Evolutionary conservation across 1,140 invertebrate species (phyloP), one percentile per base, ranked within the genome.

Genomic region (Formica exsecta): DNA sequence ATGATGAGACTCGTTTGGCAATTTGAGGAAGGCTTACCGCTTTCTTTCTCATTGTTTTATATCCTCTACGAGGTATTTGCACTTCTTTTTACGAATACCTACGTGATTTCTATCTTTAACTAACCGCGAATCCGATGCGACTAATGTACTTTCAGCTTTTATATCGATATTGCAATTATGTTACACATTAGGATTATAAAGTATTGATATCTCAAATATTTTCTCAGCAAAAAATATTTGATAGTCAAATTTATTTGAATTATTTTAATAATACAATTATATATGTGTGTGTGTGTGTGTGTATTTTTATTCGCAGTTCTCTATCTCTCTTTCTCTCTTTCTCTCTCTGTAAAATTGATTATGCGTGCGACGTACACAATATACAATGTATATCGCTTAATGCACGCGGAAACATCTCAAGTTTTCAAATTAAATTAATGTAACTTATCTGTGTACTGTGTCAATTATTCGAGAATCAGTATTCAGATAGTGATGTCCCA

Each of bases 41-140:
- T 75, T 75, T 22, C 32, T 74, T 62, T 54, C 16, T 51, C 13
- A 51, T 51, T 13, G 2, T 48, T 48, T 51, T 51, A 51, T 57
- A 36, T 57, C 32, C 8, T 83, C 25, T 48, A 25, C 29, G 25
- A 64, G 38, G n/a, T 48, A 57, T 84, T 88, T 76, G 32, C 62
- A 61, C 41, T 70, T 77, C 59, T 83, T 89, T 65, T 16, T 48
- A 80, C 25, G 62, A 85, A 8, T 29, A 54, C 32, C 54, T 48
- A 64, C 57, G 57, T 64, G 76, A 86, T 86, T 81, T 83, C 57
- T 81, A 48, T 80, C 29, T n/a, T 68, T 41, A 80, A 71, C 48
- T 48, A 29, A 68, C 38, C 38, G 51, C 25, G 3, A 74, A 7
- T 19, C 16, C 38, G 36, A 61, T 36, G 29, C 32, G 32, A 48